phyloP scores from a whole-genome alignment of 2,113 vertebrate genomes.

The Crocuta crocuta region DNA sequence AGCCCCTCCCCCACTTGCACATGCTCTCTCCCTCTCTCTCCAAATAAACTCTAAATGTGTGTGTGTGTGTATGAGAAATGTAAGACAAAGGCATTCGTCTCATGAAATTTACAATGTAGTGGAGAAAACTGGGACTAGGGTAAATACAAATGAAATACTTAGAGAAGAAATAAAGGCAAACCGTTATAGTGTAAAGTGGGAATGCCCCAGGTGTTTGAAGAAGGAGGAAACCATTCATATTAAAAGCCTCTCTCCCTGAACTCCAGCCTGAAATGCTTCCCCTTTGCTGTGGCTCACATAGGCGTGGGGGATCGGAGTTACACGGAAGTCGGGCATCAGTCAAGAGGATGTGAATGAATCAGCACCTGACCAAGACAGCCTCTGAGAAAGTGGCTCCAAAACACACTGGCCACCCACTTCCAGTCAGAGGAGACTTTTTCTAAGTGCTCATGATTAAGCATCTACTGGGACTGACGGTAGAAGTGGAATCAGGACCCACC shows the following conservation, averaged over 20 bases:
- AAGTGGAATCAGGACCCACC: not conserved
- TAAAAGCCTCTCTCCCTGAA: not conserved
- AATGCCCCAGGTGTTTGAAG: not conserved
- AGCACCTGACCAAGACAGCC: not conserved
- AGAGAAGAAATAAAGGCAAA: not conserved
- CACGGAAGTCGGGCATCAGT: not conserved
- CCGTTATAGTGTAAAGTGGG: no score
- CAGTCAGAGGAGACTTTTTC: not conserved
- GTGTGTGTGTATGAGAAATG: not conserved
- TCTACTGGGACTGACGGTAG: not conserved
- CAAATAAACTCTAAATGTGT: no score
- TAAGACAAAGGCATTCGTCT: not conserved
- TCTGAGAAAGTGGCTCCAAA: not conserved
- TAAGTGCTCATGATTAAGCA: not conserved
- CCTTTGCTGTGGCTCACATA: not conserved
- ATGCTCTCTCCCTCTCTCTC: no score
- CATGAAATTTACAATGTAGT: not conserved
- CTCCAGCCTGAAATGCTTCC: not conserved
- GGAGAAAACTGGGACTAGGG: not conserved
- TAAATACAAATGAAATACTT: constrained; percentile 14
- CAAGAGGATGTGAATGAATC: not conserved
- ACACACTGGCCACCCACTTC: not conserved
- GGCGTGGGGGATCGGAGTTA: fast-evolving
- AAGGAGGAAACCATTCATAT: not conserved
- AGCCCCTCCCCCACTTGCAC: no score